Evolutionary conservation across 1,140 invertebrate species (phyloP).

Genomic region (Linepithema humile): DNA sequence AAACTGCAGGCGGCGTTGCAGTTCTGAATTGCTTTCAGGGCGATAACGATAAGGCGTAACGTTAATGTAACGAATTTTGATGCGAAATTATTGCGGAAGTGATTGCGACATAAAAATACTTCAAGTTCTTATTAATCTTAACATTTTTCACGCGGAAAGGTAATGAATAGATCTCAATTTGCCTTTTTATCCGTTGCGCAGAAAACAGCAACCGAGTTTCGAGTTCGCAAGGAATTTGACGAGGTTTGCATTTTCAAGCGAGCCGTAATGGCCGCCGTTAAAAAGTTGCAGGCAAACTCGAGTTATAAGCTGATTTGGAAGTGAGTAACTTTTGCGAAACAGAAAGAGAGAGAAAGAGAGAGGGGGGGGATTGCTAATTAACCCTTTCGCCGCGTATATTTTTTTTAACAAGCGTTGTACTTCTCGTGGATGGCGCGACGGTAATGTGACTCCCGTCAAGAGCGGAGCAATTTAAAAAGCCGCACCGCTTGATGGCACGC

Average conservation of each 20-base stretch:
- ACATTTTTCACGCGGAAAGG: neutral
- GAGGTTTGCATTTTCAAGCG: slow-evolving; percentile 30
- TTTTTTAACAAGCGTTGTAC: slow-evolving; percentile 9
- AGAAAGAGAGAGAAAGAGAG: too few relatives aligned
- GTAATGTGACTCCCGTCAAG: slow-evolving; percentile 12
- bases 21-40: neutral
- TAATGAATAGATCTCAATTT: neutral
- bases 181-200: neutral
- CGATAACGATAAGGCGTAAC: neutral
- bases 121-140: neutral
- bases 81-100: neutral
- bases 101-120: neutral
- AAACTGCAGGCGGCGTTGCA: neutral
- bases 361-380: slow-evolving; percentile 21
- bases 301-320: slow-evolving; percentile 38
- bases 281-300: slow-evolving; percentile 26
- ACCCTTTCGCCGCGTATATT: slow-evolving; percentile 19
- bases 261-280: slow-evolving; percentile 21
- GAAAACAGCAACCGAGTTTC: neutral
- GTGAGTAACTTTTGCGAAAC: slow-evolving; percentile 19
- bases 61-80: neutral
- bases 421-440: neutral
- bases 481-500: slow-evolving; percentile 14
- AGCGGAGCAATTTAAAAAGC: slow-evolving; percentile 35
- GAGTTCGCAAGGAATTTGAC: slow-evolving; percentile 13